These are phyloP conservation scores for Plumapathes pennacea DNA, from an alignment of 92 coral and sea anemone species.

Conservation along the genomic window DNA sequence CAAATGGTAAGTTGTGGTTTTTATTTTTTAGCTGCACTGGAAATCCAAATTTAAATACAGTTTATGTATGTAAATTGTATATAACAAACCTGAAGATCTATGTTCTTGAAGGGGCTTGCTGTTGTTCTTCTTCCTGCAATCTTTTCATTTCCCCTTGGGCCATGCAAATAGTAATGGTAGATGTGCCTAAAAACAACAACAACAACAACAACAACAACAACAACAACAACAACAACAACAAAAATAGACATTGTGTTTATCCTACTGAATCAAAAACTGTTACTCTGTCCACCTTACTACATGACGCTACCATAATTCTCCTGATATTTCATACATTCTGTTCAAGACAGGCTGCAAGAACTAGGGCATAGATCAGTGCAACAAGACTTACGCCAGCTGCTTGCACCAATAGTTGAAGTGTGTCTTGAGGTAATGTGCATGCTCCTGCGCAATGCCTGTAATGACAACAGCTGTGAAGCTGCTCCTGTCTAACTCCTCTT, in stretches of 20 bases:
- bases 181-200: slow-evolving; percentile 60
- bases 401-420: slow-evolving; percentile 91
- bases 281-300: neutral
- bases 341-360: no score
- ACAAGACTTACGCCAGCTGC: slow-evolving; percentile 82
- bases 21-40: no score
- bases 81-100: slow-evolving; percentile 75
- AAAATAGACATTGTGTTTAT: neutral
- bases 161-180: slow-evolving; percentile 96
- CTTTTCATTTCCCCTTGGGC: slow-evolving; percentile 92
- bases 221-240: neutral
- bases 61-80: no score
- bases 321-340: no score
- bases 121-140: slow-evolving; percentile 41
- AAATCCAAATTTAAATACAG: neutral
- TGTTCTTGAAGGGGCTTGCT: slow-evolving; percentile 75
- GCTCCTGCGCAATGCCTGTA: slow-evolving; percentile 73
- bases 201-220: neutral
- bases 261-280: neutral
- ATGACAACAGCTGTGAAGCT: slow-evolving; percentile 88
- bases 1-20: no score
- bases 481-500: slow-evolving; percentile 61
- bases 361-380: neutral
- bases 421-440: slow-evolving; percentile 73
- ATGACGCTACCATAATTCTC: neutral